Conservation (phyloP, 1,140 invertebrate species). For the Vanessa atalanta region DNA sequence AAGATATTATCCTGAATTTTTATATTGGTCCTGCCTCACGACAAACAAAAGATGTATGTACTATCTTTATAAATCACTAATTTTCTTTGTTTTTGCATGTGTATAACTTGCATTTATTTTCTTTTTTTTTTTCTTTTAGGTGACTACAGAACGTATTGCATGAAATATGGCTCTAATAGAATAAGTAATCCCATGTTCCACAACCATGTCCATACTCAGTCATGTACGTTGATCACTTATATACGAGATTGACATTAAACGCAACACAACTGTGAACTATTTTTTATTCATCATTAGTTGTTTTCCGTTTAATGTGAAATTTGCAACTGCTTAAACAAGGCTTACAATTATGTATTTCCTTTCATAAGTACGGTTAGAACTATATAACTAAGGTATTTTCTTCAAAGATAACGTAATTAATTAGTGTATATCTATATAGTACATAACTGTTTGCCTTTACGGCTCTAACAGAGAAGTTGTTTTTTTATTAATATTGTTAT, state of each 20-base stretch:
- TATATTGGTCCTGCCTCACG: slow-evolving; percentile 33
- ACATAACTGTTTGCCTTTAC: slow-evolving; percentile 18
- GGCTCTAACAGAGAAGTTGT: slow-evolving; percentile 7
- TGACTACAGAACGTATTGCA: slow-evolving; percentile 68
- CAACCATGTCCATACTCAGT: slow-evolving; percentile 58
- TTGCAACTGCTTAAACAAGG: neutral
- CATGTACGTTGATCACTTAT: slow-evolving; percentile 64
- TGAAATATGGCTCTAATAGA: slow-evolving; percentile 72
- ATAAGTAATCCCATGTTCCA: slow-evolving; percentile 65
- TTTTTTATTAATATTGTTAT: neutral
- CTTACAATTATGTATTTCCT: neutral
- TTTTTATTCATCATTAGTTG: neutral
- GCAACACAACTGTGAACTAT: slow-evolving; percentile 16
- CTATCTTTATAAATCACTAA: slow-evolving; percentile 36
- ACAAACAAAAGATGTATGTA: slow-evolving; percentile 43
- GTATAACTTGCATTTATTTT: slow-evolving; percentile 56
- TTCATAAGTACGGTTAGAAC: neutral
- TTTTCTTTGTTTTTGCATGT: slow-evolving; percentile 51
- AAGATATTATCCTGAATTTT: slow-evolving; percentile 29
- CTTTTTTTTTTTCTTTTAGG: slow-evolving; percentile 55
- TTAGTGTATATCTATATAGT: neutral
- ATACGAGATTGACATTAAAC: slow-evolving; percentile 18
- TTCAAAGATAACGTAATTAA: neutral
- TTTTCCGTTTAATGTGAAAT: neutral
- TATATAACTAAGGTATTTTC: neutral